Percentiles rank a stretch among this genome's conserved stretches.
phyloP scores from a whole-genome alignment of 2,888 invertebrate genomes.

The Leptopilina myrica region DNA sequence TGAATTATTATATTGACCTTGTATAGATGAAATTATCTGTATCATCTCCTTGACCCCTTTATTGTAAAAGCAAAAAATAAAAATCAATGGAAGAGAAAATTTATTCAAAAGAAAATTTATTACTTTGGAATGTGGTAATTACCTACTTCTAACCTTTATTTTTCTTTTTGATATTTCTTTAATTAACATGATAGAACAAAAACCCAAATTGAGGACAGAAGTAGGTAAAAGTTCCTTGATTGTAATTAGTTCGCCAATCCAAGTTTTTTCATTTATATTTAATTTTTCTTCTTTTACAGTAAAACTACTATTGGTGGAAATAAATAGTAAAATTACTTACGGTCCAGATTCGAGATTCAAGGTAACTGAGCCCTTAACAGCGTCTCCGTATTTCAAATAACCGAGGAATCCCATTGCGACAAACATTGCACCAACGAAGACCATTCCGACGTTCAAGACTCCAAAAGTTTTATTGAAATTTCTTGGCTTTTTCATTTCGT shows the following conservation, averaged over 20 bases:
- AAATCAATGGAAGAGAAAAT: background rate
- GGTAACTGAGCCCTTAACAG: slow-evolving; percentile 90
- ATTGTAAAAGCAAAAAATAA: slow-evolving; percentile 8
- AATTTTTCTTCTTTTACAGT: too few species aligned
- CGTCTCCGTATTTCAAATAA: slow-evolving; percentile 92
- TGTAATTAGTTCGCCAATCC: too few species aligned
- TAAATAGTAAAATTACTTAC: slow-evolving; percentile 56
- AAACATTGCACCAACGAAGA: slow-evolving; percentile 87
- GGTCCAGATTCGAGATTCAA: slow-evolving; percentile 84
- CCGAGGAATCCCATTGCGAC: slow-evolving; percentile 90
- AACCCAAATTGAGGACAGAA: too few species aligned
- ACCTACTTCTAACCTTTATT: background rate
- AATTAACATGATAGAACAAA: too few species aligned
- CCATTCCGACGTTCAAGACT: slow-evolving; percentile 94
- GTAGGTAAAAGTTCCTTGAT: too few species aligned
- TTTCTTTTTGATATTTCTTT: background rate
- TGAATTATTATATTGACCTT: slow-evolving; percentile 30
- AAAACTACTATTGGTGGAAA: too few species aligned
- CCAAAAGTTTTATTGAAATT: slow-evolving; percentile 89
- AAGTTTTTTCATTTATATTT: too few species aligned
- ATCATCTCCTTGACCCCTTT: slow-evolving; percentile 21
- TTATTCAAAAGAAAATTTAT: background rate
- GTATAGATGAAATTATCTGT: slow-evolving; percentile 29
- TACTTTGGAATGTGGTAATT: too few species aligned
- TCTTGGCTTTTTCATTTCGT: slow-evolving; percentile 90